Conservation (phyloP, 2,888 invertebrate species). For the Electrophaes corylata region DNA sequence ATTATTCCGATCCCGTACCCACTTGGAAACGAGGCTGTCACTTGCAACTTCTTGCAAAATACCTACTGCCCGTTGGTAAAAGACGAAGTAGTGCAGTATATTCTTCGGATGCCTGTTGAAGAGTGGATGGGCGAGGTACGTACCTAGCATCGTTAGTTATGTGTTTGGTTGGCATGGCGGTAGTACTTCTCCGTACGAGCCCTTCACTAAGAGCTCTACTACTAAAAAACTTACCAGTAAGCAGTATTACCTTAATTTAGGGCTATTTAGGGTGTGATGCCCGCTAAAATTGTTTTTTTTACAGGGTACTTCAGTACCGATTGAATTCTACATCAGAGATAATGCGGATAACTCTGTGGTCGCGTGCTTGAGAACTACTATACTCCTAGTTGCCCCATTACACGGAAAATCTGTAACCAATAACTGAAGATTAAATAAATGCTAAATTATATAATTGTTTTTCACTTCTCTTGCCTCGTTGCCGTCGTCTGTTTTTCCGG, state of each 20-base stretch:
- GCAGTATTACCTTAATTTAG: too few relatives aligned
- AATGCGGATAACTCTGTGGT: neutral
- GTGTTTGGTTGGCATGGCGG: too few relatives aligned
- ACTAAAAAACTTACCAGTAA: too few relatives aligned
- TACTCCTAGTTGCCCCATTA: neutral
- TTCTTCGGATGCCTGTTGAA: neutral
- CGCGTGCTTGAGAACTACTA: neutral
- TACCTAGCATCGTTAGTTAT: too few relatives aligned
- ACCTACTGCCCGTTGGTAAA: constrained; percentile 1
- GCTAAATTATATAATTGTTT: too few relatives aligned
- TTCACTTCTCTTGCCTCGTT: too few relatives aligned
- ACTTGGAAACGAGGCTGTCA: neutral
- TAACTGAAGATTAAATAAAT: too few relatives aligned
- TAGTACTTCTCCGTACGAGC: too few relatives aligned
- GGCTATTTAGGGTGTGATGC: too few relatives aligned
- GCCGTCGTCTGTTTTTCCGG: too few relatives aligned
- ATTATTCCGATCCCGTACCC: neutral
- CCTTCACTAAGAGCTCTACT: too few relatives aligned
- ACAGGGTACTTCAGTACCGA: neutral
- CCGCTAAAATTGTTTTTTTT: too few relatives aligned
- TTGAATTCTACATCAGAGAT: neutral
- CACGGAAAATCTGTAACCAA: neutral
- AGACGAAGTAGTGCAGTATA: constrained; percentile 3
- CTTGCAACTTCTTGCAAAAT: constrained; percentile 3
- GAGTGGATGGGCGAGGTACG: neutral